These are phyloP conservation scores for Bombus terrestris DNA, from an alignment of 1,140 invertebrate species.

Conservation along the genomic window DNA sequence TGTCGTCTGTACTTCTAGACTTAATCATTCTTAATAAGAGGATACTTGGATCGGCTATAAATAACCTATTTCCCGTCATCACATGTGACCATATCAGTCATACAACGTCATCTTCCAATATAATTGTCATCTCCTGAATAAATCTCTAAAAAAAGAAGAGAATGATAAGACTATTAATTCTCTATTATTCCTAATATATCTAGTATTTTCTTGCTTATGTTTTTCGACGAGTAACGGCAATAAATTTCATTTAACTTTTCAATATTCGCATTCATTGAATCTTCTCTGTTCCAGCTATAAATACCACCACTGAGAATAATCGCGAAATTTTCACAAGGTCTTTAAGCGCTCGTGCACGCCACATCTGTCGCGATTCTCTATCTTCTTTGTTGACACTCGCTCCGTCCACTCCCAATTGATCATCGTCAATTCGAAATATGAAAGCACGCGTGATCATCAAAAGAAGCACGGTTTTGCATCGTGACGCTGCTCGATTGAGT, in stretches of 20 bases:
- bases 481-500: constrained; percentile 50
- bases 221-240: not conserved
- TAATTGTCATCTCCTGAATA: not conserved
- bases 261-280: not conserved
- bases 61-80: not conserved
- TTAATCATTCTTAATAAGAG: not conserved
- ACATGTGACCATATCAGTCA: too few species aligned
- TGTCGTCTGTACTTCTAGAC: not conserved
- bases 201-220: not conserved
- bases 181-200: not conserved
- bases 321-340: constrained; percentile 6
- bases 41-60: not conserved
- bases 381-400: constrained; percentile 15
- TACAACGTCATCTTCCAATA: not conserved
- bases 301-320: not conserved
- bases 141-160: not conserved
- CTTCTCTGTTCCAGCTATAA: not conserved
- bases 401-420: constrained; percentile 49
- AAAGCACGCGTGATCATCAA: constrained; percentile 38
- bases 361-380: not conserved
- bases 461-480: constrained; percentile 35
- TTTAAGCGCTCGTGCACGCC: not conserved
- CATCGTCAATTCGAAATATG: constrained; percentile 33
- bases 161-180: not conserved
- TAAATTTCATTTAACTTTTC: not conserved